Percentiles rank a stretch among this genome's conserved stretches.
Conservation (phyloP, 1,140 invertebrate genomes). For the Condylostylus longicornis region DNA sequence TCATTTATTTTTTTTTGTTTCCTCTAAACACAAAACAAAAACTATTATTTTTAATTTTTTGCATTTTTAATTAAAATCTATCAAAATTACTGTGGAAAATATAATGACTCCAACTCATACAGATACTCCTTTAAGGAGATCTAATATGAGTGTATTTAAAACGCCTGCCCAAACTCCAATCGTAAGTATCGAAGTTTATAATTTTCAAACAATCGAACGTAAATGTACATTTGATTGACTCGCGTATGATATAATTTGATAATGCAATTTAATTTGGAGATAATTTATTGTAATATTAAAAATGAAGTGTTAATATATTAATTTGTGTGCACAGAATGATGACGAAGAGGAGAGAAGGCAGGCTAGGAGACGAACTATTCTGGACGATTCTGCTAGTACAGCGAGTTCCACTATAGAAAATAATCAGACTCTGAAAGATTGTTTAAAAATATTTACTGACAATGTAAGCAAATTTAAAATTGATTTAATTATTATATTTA, state of each 20-base stretch:
- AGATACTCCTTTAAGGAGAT: constrained; percentile 26
- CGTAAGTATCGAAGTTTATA: constrained; percentile 9
- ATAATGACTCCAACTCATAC: constrained; percentile 14
- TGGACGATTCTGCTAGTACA: constrained; percentile 8
- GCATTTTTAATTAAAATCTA: no score
- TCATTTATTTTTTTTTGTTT: no score
- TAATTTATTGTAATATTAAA: not conserved
- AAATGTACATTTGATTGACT: not conserved
- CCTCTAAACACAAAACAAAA: no score
- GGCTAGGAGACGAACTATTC: constrained; percentile 18
- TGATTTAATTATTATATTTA: not conserved
- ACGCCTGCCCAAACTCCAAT: constrained; percentile 4
- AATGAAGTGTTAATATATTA: not conserved
- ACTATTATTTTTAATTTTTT: no score
- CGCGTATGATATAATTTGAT: not conserved
- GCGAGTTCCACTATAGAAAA: constrained; percentile 19
- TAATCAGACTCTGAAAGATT: constrained; percentile 22
- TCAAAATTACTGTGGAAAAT: no score
- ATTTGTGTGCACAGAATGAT: constrained; percentile 15
- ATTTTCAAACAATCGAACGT: not conserved
- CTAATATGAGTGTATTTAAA: constrained; percentile 22
- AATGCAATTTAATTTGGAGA: not conserved
- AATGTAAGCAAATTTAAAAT: constrained; percentile 11
- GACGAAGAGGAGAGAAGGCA: constrained; percentile 28
- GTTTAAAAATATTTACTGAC: constrained; percentile 26